Percentiles rank a stretch among this genome's conserved stretches.
Evolutionary conservation across 2,113 vertebrate species (phyloP).

Genomic region (Shinisaurus crocodilurus): DNA sequence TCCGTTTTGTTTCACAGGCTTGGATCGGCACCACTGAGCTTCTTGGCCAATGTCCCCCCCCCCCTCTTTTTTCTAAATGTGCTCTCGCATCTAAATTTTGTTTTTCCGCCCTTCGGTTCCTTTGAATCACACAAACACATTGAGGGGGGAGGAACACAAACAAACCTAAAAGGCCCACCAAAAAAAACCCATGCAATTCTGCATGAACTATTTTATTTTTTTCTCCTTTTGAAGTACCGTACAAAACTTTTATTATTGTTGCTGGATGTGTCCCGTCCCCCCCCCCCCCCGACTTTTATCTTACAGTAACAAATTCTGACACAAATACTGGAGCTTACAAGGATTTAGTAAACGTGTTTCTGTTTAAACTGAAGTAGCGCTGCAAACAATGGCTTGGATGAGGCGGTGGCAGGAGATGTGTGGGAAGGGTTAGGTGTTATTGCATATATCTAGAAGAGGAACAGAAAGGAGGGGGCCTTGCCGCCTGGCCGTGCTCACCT

Average conservation of each 20-base stretch:
- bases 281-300: too few relatives aligned
- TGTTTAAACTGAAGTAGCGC: constrained; percentile 46
- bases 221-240: constrained; percentile 77
- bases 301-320: constrained; percentile 81
- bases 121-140: not conserved
- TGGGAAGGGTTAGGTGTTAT: constrained; percentile 47
- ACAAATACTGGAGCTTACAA: constrained; percentile 78
- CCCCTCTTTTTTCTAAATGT: too few relatives aligned
- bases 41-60: too few relatives aligned
- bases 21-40: not conserved
- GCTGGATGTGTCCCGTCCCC: too few relatives aligned
- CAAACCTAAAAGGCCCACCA: too few relatives aligned
- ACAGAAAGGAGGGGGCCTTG: not conserved
- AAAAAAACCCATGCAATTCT: not conserved
- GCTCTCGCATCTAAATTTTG: too few relatives aligned
- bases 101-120: not conserved
- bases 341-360: constrained; percentile 59
- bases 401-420: constrained; percentile 21
- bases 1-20: not conserved
- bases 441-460: constrained; percentile 58
- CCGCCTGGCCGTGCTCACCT: too few relatives aligned
- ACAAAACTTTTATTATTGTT: constrained; percentile 70
- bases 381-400: constrained; percentile 56
- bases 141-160: too few relatives aligned
- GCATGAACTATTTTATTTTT: constrained; percentile 61